Conservation (phyloP, 2,797 vertebrate species). For the Cheirogaleus major region DNA sequence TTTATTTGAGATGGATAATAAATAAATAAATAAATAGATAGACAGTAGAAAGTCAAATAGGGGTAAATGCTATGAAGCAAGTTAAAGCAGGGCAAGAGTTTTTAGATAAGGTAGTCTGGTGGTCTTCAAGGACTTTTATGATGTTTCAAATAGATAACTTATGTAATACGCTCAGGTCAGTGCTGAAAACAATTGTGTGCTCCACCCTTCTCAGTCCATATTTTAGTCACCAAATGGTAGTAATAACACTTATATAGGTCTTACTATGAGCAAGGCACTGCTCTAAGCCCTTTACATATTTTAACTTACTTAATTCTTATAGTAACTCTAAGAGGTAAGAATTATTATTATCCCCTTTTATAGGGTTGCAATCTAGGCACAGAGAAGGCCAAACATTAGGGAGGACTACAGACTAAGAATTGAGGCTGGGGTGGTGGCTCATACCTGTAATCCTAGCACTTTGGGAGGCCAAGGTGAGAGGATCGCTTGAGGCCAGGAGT, state of each 20-base stretch:
- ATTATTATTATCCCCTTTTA: constrained; percentile 13
- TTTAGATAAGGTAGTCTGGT: background rate
- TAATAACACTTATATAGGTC: constrained; percentile 27
- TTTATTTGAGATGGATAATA: constrained; percentile 22
- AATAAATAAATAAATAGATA: background rate
- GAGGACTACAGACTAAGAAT: constrained; percentile 17
- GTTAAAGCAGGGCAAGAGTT: background rate
- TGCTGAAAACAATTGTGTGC: background rate
- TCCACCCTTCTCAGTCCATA: background rate
- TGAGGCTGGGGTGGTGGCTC: background rate
- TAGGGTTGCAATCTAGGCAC: constrained; percentile 13
- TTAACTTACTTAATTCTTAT: constrained; percentile 56
- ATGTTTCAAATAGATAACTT: background rate
- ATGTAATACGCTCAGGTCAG: background rate
- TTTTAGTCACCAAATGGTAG: constrained; percentile 32
- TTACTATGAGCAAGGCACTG: background rate
- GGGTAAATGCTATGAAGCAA: background rate
- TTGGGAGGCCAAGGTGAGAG: background rate
- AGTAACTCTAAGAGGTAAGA: background rate
- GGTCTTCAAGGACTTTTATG: background rate
- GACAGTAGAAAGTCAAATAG: background rate
- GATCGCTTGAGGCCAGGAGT: background rate
- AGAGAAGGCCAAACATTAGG: background rate
- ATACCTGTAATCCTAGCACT: background rate
- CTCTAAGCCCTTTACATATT: constrained; percentile 40